A percentile compares a stretch with the other conserved stretches of the same genome.
Conservation (phyloP, 2,797 vertebrate species). For the Arremon brunneinucha region DNA sequence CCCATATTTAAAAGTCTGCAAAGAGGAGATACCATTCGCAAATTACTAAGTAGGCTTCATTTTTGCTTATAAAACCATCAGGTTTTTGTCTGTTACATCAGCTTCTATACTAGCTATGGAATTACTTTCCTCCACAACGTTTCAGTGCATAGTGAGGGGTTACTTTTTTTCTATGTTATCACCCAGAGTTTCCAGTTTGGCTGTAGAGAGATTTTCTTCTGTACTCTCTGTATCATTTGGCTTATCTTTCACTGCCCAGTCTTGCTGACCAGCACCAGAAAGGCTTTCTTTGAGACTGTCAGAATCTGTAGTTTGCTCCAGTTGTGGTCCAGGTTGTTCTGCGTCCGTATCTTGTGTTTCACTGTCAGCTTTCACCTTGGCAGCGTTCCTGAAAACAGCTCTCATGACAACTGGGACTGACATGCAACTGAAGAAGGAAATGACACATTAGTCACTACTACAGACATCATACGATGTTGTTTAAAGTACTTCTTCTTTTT, state of each 20-base stretch:
- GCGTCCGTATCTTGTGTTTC: neutral
- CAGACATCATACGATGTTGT: neutral
- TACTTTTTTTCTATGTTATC: neutral
- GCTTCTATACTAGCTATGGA: neutral
- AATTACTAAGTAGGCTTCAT: neutral
- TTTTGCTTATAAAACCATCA: neutral
- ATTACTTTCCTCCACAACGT: neutral
- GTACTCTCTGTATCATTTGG: neutral
- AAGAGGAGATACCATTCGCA: neutral
- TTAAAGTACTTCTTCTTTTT: neutral
- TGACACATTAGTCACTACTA: neutral
- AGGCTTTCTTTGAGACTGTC: neutral
- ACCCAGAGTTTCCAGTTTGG: neutral
- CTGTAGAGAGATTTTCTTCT: neutral
- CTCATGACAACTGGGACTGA: slow-evolving; percentile 84
- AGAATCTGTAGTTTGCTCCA: neutral
- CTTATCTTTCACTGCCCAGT: neutral
- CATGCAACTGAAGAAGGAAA: slow-evolving; percentile 75
- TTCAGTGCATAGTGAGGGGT: neutral
- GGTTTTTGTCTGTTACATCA: neutral
- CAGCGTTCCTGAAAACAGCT: slow-evolving; percentile 68
- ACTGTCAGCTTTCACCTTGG: slow-evolving; percentile 25
- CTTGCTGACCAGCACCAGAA: neutral
- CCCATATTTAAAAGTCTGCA: neutral
- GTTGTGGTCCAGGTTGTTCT: neutral